Conservation (phyloP, 2,797 vertebrate species). For the Kryptopterus vitreolus region DNA sequence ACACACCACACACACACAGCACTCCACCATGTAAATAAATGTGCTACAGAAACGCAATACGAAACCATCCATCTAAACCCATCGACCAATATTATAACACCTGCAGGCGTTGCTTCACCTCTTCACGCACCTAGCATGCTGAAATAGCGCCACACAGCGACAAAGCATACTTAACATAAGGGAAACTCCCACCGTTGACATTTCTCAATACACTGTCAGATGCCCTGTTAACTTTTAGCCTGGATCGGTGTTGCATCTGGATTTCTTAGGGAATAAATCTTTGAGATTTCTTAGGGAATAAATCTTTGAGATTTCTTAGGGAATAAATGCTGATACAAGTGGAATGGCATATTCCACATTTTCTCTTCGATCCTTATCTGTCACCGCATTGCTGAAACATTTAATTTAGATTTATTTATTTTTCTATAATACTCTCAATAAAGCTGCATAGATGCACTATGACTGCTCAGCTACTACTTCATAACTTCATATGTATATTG, state of each 20-base stretch:
- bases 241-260: neutral
- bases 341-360: neutral
- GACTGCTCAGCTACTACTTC: neutral
- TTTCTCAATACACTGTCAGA: neutral
- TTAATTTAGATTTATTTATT: neutral
- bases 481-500: neutral
- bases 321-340: neutral
- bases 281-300: neutral
- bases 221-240: neutral
- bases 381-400: neutral
- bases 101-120: neutral
- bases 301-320: too few species aligned
- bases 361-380: neutral
- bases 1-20: neutral
- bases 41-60: neutral
- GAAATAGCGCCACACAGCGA: conserved; percentile 30
- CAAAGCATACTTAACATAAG: neutral
- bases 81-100: neutral
- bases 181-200: neutral
- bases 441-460: neutral
- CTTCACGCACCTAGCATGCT: neutral
- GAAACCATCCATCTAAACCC: neutral
- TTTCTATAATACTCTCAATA: neutral
- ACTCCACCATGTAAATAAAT: neutral
- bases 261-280: neutral